Evolutionary conservation across 1,140 invertebrate species (phyloP).

Genomic region (Vanessa atalanta): DNA sequence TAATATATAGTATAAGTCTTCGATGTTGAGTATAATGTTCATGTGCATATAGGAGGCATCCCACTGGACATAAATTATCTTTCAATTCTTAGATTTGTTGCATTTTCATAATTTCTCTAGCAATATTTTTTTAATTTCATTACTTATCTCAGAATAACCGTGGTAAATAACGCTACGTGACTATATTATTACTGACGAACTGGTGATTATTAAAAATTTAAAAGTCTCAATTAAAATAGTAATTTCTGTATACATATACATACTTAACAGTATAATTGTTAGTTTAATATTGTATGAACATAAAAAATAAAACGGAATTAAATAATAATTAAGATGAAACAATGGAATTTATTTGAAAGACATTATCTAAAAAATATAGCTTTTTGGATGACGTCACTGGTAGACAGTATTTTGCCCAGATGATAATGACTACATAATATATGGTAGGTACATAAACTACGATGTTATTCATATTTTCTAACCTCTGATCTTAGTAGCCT

Average conservation of each 20-base stretch:
- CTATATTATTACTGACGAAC: not conserved
- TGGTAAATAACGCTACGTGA: conserved; percentile 26
- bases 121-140: conserved; percentile 18
- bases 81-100: conserved; percentile 1
- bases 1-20: too few species aligned
- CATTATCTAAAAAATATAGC: not conserved
- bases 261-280: too few species aligned
- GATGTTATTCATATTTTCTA: conserved; percentile 20
- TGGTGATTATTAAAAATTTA: not conserved
- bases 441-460: not conserved
- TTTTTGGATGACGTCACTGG: not conserved
- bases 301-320: too few species aligned
- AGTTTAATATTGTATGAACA: too few species aligned
- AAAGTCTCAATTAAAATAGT: not conserved
- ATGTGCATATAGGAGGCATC: not conserved
- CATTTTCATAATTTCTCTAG: conserved; percentile 30
- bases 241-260: too few species aligned
- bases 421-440: not conserved
- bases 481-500: not conserved
- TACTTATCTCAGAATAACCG: conserved; percentile 22
- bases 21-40: too few species aligned
- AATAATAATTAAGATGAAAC: not conserved
- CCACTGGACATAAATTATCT: not conserved
- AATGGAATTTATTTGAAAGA: not conserved
- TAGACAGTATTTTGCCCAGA: not conserved